These are phyloP conservation scores for Apeira syringaria DNA, from an alignment of 2,888 invertebrate genomes.

Conservation along the genomic window DNA sequence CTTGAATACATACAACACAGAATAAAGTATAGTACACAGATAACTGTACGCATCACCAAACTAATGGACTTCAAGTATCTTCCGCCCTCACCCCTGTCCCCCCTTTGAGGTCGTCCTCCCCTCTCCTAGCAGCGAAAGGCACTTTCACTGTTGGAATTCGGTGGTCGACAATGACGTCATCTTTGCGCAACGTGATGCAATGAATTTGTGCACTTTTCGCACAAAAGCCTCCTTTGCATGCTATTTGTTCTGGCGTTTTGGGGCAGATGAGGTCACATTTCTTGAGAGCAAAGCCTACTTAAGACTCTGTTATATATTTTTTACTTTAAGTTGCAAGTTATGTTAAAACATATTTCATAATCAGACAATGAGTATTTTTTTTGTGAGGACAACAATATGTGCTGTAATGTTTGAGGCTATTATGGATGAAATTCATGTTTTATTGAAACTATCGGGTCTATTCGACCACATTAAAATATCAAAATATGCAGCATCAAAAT, in stretches of 20 bases:
- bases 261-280: conserved; percentile 18
- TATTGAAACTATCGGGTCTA: too few species aligned
- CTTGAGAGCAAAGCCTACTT: conserved; percentile 5
- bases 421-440: too few species aligned
- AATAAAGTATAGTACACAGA: not conserved
- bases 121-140: conserved; percentile 64
- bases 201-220: conserved; percentile 42
- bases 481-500: too few species aligned
- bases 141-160: conserved; percentile 79
- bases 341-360: too few species aligned
- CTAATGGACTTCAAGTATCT: conserved; percentile 38
- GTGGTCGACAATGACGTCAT: conserved; percentile 62
- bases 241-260: conserved; percentile 16
- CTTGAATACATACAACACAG: not conserved
- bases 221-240: conserved; percentile 27
- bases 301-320: not conserved
- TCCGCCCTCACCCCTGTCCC: conserved; percentile 28
- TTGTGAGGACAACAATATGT: too few species aligned
- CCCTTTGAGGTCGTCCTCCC: conserved; percentile 60
- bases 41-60: not conserved
- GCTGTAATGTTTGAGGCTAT: too few species aligned
- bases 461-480: too few species aligned
- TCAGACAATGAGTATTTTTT: too few species aligned
- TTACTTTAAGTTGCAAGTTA: too few species aligned
- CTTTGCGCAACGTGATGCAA: conserved; percentile 78